Base-by-base conservation (phyloP, 1,140 invertebrate genomes). In the Lepidurus apus region DNA sequence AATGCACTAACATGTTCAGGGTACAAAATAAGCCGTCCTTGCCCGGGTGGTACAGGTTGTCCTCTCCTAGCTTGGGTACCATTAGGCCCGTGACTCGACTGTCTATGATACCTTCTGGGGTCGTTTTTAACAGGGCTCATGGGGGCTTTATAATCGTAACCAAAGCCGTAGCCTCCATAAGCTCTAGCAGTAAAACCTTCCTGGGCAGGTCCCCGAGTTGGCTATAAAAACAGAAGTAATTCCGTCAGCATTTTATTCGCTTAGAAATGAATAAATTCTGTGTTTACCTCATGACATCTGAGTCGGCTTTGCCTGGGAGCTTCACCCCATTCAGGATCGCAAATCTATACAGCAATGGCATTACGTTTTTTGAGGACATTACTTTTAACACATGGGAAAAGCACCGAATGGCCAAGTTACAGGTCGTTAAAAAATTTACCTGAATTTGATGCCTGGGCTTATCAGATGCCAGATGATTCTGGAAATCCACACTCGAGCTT, bases 81-180 rank as follows among this genome's bases (percentile, higher is more conserved):
- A 21, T 21, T 65, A 21, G 53, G 53, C 17, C 53, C 53, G 53
- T 21, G 21, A 17, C 53, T 65, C 17, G 53, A n/a, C 21, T 65
- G 53, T 21, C 53, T 13, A n/a, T 65, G 17, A 17, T 65, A 65
- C 53, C 21, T 65, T 65, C 53, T 65, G 53, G 53, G 53, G 53
- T 65, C 53, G 8, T 13, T 65, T 65, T 65, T 65, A 21, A 65
- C 53, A n/a, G 53, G 76, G 21, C 65, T 77, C 42, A 26, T 77
- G 76, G 43, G 44, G 7, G 76, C 42, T 53, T 45, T 53, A 21
- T 77, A 77, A 53, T 77, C 43, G 43, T 79, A 79, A 8, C 78
- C 78, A 45, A 79, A 79, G 10, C 78, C 78, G 43, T 79, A 79
- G 44, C 78, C 78, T n/a, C 78, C 78, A 43, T 79, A 79, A 43